A percentile compares a stretch with the other conserved stretches of the same genome.
These are phyloP conservation scores for Drosophila biarmipes DNA, from an alignment of 1,140 invertebrate genomes.

Conservation along the genomic window DNA sequence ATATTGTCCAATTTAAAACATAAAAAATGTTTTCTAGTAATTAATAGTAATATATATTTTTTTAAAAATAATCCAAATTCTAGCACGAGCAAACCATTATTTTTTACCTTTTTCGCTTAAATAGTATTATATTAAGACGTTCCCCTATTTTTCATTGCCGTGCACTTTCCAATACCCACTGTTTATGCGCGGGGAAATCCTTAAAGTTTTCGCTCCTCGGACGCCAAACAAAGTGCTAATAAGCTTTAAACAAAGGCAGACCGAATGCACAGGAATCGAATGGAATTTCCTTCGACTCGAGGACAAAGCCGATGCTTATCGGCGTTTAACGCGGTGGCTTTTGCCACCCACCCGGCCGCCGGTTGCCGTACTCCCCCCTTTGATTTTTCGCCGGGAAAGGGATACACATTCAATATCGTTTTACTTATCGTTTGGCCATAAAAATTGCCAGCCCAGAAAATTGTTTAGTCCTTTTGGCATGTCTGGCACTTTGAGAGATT, in stretches of 20 bases:
- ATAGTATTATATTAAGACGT: neutral
- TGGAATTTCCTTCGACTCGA: constrained; percentile 27
- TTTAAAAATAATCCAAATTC: too few species aligned
- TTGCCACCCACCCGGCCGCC: neutral
- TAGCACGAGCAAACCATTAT: too few species aligned
- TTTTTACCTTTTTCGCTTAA: too few species aligned
- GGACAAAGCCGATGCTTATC: constrained; percentile 75
- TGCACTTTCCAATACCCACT: constrained; percentile 3
- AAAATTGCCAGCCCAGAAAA: constrained; percentile 82
- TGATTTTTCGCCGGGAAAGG: constrained; percentile 29
- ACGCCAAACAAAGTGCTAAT: constrained; percentile 55
- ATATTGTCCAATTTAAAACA: too few species aligned
- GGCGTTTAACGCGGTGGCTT: constrained; percentile 68
- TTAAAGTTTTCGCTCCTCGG: constrained; percentile 23
- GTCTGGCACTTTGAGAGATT: constrained; percentile 82
- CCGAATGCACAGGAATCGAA: constrained; percentile 13
- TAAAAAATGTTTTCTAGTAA: too few species aligned
- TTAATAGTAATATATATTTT: too few species aligned
- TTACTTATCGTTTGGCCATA: constrained; percentile 82
- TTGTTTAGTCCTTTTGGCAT: constrained; percentile 81
- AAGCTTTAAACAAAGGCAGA: constrained; percentile 61
- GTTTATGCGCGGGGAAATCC: neutral
- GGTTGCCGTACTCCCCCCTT: neutral
- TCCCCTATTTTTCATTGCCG: neutral
- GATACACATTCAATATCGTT: constrained; percentile 77